Evolutionary conservation across 2,888 invertebrate genomes (phyloP).

Genomic region (Altica lythri): DNA sequence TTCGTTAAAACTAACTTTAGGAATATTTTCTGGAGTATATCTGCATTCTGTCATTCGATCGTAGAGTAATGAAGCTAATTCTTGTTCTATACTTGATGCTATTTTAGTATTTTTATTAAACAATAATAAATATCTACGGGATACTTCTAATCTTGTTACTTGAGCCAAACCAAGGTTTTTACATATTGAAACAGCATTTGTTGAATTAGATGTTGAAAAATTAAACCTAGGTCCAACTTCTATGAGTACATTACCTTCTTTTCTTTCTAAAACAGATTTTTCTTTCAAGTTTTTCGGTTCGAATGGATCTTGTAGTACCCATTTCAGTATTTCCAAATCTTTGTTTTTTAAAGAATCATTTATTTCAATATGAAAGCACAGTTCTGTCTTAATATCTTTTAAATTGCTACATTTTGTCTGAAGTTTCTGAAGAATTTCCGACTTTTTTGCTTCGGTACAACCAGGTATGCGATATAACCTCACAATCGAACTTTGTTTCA

Average conservation of each 20-base stretch:
- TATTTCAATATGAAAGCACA: conserved; percentile 80
- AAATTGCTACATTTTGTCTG: conserved; percentile 58
- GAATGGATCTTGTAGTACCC: conserved; percentile 79
- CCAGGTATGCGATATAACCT: conserved; percentile 67
- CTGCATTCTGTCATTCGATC: conserved; percentile 94
- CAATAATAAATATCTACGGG: conserved; percentile 74
- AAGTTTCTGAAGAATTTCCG: conserved; percentile 63
- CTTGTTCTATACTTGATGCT: conserved; percentile 54
- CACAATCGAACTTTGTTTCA: conserved; percentile 53
- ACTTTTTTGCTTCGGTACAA: conserved; percentile 64
- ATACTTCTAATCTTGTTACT: conserved; percentile 81
- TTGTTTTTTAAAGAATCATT: conserved; percentile 62
- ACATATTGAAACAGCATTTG: conserved; percentile 95
- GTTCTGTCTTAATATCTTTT: conserved; percentile 68
- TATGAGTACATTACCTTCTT: conserved; percentile 62
- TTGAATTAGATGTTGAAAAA: conserved; percentile 94
- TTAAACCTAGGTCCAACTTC: conserved; percentile 94
- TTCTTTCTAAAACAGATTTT: conserved; percentile 59
- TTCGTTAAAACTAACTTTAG: conserved; percentile 70
- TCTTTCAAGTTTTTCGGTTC: conserved; percentile 64
- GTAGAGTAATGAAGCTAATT: conserved; percentile 69
- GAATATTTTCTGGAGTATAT: conserved; percentile 71
- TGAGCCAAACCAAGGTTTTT: conserved; percentile 77
- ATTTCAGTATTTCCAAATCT: conserved; percentile 70
- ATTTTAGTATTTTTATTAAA: conserved; percentile 56